Percentiles rank a stretch among this genome's conserved stretches.
Conservation (phyloP, 2,797 vertebrate species). For the Ptychobarbus kaznakovi region DNA sequence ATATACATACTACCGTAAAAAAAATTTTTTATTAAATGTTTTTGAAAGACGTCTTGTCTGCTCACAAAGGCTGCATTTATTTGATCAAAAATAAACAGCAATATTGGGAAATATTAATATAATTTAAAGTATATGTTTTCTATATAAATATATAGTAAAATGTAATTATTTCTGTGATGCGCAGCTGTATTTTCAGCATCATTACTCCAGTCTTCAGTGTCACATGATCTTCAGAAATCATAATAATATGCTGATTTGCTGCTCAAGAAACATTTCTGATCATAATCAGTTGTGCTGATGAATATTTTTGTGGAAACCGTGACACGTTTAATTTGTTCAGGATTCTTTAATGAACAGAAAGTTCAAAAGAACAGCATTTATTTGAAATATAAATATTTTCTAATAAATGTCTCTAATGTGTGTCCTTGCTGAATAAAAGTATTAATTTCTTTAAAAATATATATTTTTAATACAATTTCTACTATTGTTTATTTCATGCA, state of each 20-base stretch:
- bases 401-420: not conserved
- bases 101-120: not conserved
- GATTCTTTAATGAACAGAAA: not conserved
- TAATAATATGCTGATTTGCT: not conserved
- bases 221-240: conserved; percentile 1
- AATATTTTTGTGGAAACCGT: not conserved
- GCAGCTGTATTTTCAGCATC: not conserved
- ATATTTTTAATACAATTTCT: not conserved
- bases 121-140: not conserved
- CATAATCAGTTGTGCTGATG: not conserved
- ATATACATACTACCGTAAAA: not conserved
- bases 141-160: not conserved
- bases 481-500: not conserved
- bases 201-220: not conserved
- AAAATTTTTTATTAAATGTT: not conserved
- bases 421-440: not conserved
- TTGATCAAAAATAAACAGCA: not conserved
- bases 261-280: not conserved
- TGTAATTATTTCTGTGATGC: too few relatives aligned
- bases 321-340: not conserved
- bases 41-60: not conserved
- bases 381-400: not conserved
- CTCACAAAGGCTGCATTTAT: not conserved
- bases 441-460: not conserved
- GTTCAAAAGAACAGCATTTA: not conserved